Evolutionary conservation across 2,797 vertebrate species (phyloP).

Genomic region (Aldrovandia affinis): DNA sequence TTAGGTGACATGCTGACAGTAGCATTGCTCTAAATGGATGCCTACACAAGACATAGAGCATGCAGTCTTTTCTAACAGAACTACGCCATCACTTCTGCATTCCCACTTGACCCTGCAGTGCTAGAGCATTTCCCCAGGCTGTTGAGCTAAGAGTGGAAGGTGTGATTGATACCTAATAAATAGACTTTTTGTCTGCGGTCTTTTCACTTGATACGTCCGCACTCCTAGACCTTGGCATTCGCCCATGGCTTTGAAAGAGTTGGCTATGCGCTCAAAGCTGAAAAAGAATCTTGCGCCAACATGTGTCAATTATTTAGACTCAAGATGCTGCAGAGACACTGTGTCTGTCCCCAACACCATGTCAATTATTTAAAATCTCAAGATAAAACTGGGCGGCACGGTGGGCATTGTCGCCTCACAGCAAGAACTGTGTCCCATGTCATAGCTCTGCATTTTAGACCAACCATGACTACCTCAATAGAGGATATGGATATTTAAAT

Average conservation of each 20-base stretch:
- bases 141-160: slow-evolving; percentile 15
- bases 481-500: background rate
- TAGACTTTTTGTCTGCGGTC: slow-evolving; percentile 11
- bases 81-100: background rate
- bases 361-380: background rate
- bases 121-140: background rate
- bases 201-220: slow-evolving; percentile 21
- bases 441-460: background rate
- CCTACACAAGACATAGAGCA: background rate
- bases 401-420: too few species aligned
- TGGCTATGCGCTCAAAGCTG: background rate
- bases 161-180: slow-evolving; percentile 22
- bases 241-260: background rate
- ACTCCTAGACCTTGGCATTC: background rate
- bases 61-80: background rate
- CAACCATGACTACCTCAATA: background rate
- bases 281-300: background rate
- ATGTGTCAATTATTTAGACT: too few species aligned
- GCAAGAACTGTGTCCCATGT: background rate
- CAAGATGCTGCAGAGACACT: background rate
- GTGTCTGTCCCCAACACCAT: background rate
- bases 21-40: background rate
- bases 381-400: too few species aligned
- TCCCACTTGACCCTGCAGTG: background rate
- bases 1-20: background rate